These are phyloP conservation scores for Diuraphis noxia DNA, from an alignment of 1,140 invertebrate genomes.

Conservation along the genomic window DNA sequence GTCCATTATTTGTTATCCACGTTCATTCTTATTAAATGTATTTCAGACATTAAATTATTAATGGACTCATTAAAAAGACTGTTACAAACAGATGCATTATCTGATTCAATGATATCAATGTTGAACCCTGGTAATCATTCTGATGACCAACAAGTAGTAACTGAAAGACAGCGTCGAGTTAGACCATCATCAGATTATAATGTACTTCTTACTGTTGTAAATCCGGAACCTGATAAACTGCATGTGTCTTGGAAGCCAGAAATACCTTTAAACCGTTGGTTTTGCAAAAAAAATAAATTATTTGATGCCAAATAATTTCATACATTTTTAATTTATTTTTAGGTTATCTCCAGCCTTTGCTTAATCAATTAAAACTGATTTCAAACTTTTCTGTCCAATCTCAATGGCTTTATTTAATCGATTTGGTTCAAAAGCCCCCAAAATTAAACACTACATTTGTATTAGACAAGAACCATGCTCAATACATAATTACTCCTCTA, in stretches of 20 bases:
- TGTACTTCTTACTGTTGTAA: slow-evolving; percentile 74
- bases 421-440: slow-evolving; percentile 72
- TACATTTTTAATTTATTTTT: slow-evolving; percentile 58
- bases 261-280: slow-evolving; percentile 65
- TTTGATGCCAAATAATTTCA: slow-evolving; percentile 33
- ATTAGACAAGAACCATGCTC: slow-evolving; percentile 68
- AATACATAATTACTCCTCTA: slow-evolving; percentile 76
- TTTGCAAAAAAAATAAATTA: background rate
- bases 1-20: background rate
- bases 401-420: slow-evolving; percentile 82
- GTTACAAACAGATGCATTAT: slow-evolving; percentile 59
- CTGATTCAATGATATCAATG: slow-evolving; percentile 56
- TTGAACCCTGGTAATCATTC: slow-evolving; percentile 37
- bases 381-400: slow-evolving; percentile 80
- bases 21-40: background rate
- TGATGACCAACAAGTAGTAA: slow-evolving; percentile 36
- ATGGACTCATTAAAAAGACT: slow-evolving; percentile 58
- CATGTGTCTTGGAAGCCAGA: slow-evolving; percentile 72
- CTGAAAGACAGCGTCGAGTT: slow-evolving; percentile 58
- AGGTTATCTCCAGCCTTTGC: slow-evolving; percentile 77
- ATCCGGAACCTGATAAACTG: slow-evolving; percentile 74
- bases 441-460: slow-evolving; percentile 61
- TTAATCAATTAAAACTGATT: slow-evolving; percentile 69
- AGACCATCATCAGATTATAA: slow-evolving; percentile 70
- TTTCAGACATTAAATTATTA: slow-evolving; percentile 7